Conservation (phyloP, 2,888 invertebrate species). For the Orchestes rusci region DNA sequence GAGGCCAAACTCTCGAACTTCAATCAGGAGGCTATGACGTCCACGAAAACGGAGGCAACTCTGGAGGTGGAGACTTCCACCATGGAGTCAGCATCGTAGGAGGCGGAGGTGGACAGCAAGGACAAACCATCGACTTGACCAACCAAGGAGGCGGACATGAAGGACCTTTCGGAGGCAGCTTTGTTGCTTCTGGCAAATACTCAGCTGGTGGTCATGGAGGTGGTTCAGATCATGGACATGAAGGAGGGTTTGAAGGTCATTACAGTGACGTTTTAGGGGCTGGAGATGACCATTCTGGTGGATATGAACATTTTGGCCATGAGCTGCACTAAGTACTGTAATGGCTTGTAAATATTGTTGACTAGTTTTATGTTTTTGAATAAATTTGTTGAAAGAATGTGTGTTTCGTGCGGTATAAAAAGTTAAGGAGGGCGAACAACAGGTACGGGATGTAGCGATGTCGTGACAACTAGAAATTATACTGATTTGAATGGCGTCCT, state of each 20-base stretch:
- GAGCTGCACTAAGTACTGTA: constrained; percentile 6
- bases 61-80: constrained; percentile 31
- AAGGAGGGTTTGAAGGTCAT: constrained; percentile 29
- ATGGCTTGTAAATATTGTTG: constrained; percentile 11
- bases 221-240: constrained; percentile 24
- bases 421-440: constrained; percentile 13
- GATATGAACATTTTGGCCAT: constrained; percentile 17
- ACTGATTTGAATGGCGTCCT: constrained; percentile 12
- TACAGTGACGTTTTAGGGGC: constrained; percentile 32
- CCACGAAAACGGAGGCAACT: constrained; percentile 25
- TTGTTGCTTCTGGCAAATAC: constrained; percentile 33
- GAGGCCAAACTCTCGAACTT: constrained; percentile 19
- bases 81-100: constrained; percentile 33
- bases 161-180: constrained; percentile 32
- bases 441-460: constrained; percentile 21
- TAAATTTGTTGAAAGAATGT: constrained; percentile 1
- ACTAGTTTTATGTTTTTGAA: constrained; percentile 18
- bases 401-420: no score
- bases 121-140: constrained; percentile 30
- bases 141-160: constrained; percentile 29
- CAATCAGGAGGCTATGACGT: constrained; percentile 15
- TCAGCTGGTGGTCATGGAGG: constrained; percentile 29
- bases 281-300: constrained; percentile 16
- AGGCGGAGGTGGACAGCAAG: constrained; percentile 28
- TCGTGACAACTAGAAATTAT: constrained; percentile 11